Base-by-base conservation (phyloP, 2,113 vertebrate genomes). In the Labrus mixtus region DNA sequence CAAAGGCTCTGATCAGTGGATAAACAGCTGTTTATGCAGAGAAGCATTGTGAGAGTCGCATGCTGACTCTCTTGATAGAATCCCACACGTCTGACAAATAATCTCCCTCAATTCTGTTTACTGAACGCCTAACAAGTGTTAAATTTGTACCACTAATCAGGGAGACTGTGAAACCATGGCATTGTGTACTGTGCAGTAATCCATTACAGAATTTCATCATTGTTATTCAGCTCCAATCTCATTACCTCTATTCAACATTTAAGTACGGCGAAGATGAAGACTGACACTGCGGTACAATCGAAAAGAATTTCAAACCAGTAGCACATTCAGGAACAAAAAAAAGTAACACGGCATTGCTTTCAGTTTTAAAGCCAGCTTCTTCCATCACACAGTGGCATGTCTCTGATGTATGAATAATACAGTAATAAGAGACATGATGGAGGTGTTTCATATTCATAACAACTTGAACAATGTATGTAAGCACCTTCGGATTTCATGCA, bases 111-210 rank as follows among this genome's bases (percentile, higher is more conserved):
- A 78, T 22, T 59, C 60, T 80, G 87, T 93, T 93, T 90, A 85
- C 84, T 85, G 59, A 82, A 86, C 11, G 57, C 80, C 61, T 85
- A 89, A 91, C 91, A 91, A 90, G 88, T 91, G 87, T 92, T 91
- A 92, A 85, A 92, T 92, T 89, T 92, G 91, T 87, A 79, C 68
- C 70, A 64, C 86, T 92, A 91, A 92, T 92, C 87, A 67, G 84
- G 53, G 50, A 73, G 88, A 87, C 75, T 79, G 85, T 90, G 87
- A 89, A 92, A 87, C 82, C 73, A 74, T 65, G 9, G 68, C 78
- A 91, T 90, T 91, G 89, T 89, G 69, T 80, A 70, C 15, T 19
- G 43, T 57, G 60, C 65, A 41, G 74, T 92, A 92, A 94, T 92
- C 86, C 89, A 87, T 90, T 79, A 83, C 72, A 74, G 82, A 84